Percentiles rank a stretch among this genome's conserved stretches.
phyloP scores from a whole-genome alignment of 2,888 invertebrate species.

The Hydrotaea cyrtoneurina region DNA sequence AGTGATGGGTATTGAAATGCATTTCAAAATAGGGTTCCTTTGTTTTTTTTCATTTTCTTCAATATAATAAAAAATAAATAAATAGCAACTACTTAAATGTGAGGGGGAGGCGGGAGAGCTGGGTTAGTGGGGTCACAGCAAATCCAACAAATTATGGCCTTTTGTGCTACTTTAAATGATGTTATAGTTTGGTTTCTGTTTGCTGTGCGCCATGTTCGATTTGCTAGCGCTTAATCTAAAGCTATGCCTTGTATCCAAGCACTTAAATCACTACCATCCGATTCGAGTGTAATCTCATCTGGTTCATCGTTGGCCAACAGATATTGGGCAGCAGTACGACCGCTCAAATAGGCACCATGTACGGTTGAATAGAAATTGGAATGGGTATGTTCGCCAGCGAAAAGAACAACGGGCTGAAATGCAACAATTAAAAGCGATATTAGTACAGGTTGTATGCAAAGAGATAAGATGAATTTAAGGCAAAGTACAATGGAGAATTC shows the following conservation, averaged over 20 bases:
- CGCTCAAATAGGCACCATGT: slow-evolving; percentile 95
- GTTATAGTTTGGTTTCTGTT: slow-evolving; percentile 9
- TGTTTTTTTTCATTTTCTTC: not conserved
- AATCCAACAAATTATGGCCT: not conserved
- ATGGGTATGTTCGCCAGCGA: slow-evolving; percentile 98
- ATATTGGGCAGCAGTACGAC: slow-evolving; percentile 89
- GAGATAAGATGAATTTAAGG: no score
- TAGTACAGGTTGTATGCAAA: not conserved
- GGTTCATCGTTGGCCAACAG: slow-evolving; percentile 85
- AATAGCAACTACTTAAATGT: slow-evolving; percentile 16
- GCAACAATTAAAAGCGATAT: not conserved
- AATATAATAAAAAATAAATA: slow-evolving; percentile 3
- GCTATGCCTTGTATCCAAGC: slow-evolving; percentile 95
- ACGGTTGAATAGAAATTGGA: slow-evolving; percentile 96
- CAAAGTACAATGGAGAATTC: no score
- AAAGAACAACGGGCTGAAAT: slow-evolving; percentile 89
- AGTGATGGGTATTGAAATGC: not conserved
- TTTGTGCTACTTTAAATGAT: slow-evolving; percentile 29
- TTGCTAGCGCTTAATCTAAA: slow-evolving; percentile 82
- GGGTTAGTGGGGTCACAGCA: slow-evolving; percentile 4
- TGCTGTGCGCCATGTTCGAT: not conserved
- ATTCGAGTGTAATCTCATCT: slow-evolving; percentile 86
- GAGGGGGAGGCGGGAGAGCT: slow-evolving; percentile 17
- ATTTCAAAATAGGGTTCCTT: not conserved
- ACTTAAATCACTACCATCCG: slow-evolving; percentile 90